These are phyloP conservation scores for Helostoma temminkii DNA, from an alignment of 2,797 vertebrate genomes.

Conservation along the genomic window DNA sequence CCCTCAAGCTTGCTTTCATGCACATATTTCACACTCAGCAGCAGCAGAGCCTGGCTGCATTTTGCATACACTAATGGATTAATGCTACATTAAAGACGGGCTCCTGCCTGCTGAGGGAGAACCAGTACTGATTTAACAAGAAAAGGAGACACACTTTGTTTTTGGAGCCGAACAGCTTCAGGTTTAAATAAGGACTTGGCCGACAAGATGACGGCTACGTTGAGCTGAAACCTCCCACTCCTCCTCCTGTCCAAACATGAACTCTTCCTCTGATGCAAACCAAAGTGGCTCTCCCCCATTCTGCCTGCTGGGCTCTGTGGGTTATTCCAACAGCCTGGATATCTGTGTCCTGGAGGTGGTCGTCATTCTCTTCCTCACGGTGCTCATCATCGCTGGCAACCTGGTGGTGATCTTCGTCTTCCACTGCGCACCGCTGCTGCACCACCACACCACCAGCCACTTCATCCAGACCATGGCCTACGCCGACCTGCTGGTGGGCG, in stretches of 20 bases:
- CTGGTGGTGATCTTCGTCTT: slow-evolving; percentile 96
- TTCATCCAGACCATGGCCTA: slow-evolving; percentile 99
- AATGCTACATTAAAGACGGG: slow-evolving; percentile 28
- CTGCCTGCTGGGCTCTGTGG: slow-evolving; percentile 89
- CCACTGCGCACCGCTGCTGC: slow-evolving; percentile 95
- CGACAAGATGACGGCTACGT: slow-evolving; percentile 26
- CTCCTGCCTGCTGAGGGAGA: slow-evolving; percentile 10
- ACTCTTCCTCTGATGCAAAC: slow-evolving; percentile 82
- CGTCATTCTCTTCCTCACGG: slow-evolving; percentile 92
- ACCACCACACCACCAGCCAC: slow-evolving; percentile 95
- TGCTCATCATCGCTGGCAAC: slow-evolving; percentile 94
- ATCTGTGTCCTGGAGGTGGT: slow-evolving; percentile 93
- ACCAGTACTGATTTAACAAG: slow-evolving; percentile 41
- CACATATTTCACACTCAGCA: slow-evolving; percentile 23
- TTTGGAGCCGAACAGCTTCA: slow-evolving; percentile 16
- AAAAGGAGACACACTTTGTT: slow-evolving; percentile 15
- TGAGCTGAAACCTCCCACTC: slow-evolving; percentile 41
- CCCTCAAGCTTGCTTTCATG: slow-evolving; percentile 27
- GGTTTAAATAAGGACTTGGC: slow-evolving; percentile 8
- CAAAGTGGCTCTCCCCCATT: slow-evolving; percentile 85
- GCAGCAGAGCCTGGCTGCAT: slow-evolving; percentile 22
- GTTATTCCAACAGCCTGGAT: slow-evolving; percentile 88
- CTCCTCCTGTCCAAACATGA: slow-evolving; percentile 67
- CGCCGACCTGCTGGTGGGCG: slow-evolving; percentile 93
- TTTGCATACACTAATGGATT: slow-evolving; percentile 17